A percentile compares a stretch with the other conserved stretches of the same genome.
phyloP scores from a whole-genome alignment of 1,140 invertebrate species.

The Aricia agestis region DNA sequence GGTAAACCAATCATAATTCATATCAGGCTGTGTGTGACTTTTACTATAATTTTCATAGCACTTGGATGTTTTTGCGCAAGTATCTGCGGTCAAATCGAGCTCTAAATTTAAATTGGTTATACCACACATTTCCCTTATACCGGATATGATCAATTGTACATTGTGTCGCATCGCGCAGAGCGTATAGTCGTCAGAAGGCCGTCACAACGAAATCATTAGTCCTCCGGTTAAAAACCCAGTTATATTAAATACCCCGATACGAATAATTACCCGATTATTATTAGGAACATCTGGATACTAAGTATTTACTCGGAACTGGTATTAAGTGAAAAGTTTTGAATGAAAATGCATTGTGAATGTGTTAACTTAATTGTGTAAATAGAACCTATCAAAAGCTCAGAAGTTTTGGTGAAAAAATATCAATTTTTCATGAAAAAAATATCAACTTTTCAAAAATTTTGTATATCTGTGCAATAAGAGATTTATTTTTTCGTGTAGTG shows the following conservation, averaged over 20 bases:
- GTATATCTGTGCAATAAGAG: neutral
- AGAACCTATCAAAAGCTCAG: too few relatives aligned
- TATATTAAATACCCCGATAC: neutral
- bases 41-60: neutral
- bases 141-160: constrained; percentile 73
- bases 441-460: too few relatives aligned
- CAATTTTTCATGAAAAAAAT: too few relatives aligned
- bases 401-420: too few relatives aligned
- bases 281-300: neutral
- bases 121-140: constrained; percentile 72
- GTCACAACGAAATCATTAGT: constrained; percentile 39
- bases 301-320: too few relatives aligned
- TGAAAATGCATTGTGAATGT: too few relatives aligned
- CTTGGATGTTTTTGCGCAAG: constrained; percentile 23
- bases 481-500: constrained; percentile 34
- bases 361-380: too few relatives aligned
- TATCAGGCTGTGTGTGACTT: too few relatives aligned
- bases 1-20: too few relatives aligned
- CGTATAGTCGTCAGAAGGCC: constrained; percentile 52
- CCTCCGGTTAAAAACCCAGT: constrained; percentile 15
- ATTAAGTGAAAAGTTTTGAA: too few relatives aligned
- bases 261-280: neutral
- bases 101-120: constrained; percentile 70
- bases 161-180: constrained; percentile 50
- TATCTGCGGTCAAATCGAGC: constrained; percentile 64